phyloP scores from a whole-genome alignment of 1,140 invertebrate genomes.

The Carposina sasakii region DNA sequence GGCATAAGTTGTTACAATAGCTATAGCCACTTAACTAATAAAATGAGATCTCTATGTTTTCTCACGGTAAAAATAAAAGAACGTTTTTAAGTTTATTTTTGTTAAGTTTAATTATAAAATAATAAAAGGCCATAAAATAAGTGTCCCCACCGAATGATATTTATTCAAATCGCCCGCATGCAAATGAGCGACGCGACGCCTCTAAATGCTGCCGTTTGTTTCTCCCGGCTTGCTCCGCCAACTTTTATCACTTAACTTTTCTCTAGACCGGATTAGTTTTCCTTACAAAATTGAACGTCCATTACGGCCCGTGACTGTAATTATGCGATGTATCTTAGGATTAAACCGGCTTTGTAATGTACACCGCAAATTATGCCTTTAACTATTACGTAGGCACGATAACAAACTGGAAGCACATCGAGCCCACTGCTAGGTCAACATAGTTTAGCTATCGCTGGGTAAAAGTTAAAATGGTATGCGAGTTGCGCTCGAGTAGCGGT shows the following conservation, averaged over 20 bases:
- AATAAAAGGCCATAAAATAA: constrained; percentile 42
- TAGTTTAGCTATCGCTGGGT: constrained; percentile 41
- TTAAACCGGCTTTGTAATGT: constrained; percentile 14
- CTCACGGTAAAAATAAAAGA: constrained; percentile 23
- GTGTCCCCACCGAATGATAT: constrained; percentile 37
- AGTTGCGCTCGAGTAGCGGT: constrained; percentile 56
- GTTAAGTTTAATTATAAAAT: constrained; percentile 31
- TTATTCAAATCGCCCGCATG: constrained; percentile 55
- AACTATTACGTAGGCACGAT: constrained; percentile 16
- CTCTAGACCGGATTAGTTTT: constrained; percentile 45
- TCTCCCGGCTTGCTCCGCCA: constrained; percentile 32
- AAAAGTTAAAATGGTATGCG: constrained; percentile 57
- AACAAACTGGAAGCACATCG: constrained; percentile 25
- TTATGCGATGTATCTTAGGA: constrained; percentile 33
- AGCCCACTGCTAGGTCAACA: constrained; percentile 33
- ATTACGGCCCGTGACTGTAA: constrained; percentile 26
- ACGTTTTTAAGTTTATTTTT: constrained; percentile 31
- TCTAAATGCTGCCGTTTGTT: constrained; percentile 47
- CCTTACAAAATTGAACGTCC: constrained; percentile 31
- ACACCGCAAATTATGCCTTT: constrained; percentile 12
- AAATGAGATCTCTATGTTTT: too few species aligned
- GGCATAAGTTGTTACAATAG: too few species aligned
- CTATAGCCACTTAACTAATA: too few species aligned
- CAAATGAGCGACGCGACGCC: constrained; percentile 53
- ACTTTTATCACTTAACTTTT: constrained; percentile 51